A percentile compares a stretch with the other conserved stretches of the same genome.
Conservation (phyloP, 2,888 invertebrate genomes). For the Catotricha subobsoleta region DNA sequence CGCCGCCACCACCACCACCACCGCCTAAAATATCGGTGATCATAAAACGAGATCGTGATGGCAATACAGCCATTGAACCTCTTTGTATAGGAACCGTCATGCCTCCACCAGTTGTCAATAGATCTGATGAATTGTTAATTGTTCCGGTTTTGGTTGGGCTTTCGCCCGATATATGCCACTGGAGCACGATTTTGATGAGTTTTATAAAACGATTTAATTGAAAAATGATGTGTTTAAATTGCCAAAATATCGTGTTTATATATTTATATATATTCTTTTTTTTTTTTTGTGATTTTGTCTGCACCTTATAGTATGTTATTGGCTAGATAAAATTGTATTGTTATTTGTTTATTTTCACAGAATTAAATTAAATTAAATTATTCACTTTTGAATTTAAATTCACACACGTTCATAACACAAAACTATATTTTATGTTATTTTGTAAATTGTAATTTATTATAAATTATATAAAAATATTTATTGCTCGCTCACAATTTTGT, state of each 20-base stretch:
- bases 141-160: constrained; percentile 13
- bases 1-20: constrained; percentile 19
- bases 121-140: constrained; percentile 11
- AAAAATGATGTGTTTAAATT: background rate
- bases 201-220: constrained; percentile 3
- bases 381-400: too few species aligned
- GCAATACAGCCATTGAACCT: constrained; percentile 38
- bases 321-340: too few species aligned
- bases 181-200: constrained; percentile 15
- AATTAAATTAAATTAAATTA: too few species aligned
- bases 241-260: background rate
- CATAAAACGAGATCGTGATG: constrained; percentile 68
- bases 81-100: constrained; percentile 32
- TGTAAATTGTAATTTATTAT: too few species aligned
- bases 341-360: too few species aligned
- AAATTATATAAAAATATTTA: too few species aligned
- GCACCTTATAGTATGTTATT: too few species aligned
- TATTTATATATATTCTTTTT: background rate
- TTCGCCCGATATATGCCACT: constrained; percentile 14
- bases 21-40: constrained; percentile 71
- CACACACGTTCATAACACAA: too few species aligned
- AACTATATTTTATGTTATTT: too few species aligned
- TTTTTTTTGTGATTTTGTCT: too few species aligned
- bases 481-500: too few species aligned
- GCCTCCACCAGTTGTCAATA: constrained; percentile 22